Base-by-base conservation (phyloP, 2,797 vertebrate species). In the Discoglossus pictus region DNA sequence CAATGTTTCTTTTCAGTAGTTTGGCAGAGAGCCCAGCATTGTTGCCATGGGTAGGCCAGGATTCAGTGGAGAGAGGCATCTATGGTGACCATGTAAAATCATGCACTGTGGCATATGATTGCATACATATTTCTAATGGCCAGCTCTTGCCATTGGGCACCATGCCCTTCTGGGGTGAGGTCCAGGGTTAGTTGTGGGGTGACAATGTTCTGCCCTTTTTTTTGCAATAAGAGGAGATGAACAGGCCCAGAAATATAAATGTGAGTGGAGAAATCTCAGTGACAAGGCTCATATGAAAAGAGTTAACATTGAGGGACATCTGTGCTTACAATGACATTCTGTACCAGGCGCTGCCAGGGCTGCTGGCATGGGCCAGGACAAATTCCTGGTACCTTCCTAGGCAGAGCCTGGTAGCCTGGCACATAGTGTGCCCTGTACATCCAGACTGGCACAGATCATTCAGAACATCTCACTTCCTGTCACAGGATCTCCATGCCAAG, bases 371-470 rank as follows among this genome's bases (percentile, higher is more conserved):
- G 18, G 31, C 21, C 16, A 21, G 17, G n/a, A 84, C 83, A 86
- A 83, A 86, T 84, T 85, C 83, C 80, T 72, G 80, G 61, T 86
- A 78, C 86, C 85, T 15, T 84, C 83, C 83, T 83, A 86, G 85
- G 79, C 79, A 77, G 71, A 76, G 69, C 74, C 81, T 76, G 78
- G 79, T 53, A 58, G 51, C 65, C 51, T 43, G 75, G 72, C 75
- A 76, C 67, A 68, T 60, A 0, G 7, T 46, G 53, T 55, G 52
- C 74, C 65, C 39, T 56, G 68, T 60, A 78, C 73, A 73, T 72
- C 77, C 78, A 69, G 66, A 10, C 58, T 69, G 67, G 67, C 67
- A 69, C 2, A 18, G 67, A 9, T 55, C 24, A 35, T 36, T 9
- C 24, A 62, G 31, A 62, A 56, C 51, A 62, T 55, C 59, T 62